Base-by-base conservation (phyloP, 1,140 invertebrate species). In the Spodoptera litura region DNA sequence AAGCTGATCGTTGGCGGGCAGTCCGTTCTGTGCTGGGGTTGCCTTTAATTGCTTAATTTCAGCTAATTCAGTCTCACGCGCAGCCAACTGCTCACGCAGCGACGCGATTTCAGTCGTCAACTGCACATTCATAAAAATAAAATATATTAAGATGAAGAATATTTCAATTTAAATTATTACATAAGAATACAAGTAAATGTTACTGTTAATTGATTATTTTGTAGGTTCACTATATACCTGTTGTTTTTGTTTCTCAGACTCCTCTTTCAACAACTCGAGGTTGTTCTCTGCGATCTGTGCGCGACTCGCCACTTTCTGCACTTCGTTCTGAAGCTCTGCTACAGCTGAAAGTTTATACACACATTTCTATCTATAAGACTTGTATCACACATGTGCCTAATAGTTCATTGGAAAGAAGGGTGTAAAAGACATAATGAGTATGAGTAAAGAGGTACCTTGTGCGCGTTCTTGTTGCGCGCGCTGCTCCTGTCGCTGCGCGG, bases 31-130 rank as follows among this genome's bases (percentile, higher is more conserved):
- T 6, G 89, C 84, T 1, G 92, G 90, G 59, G 85, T 94, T 38
- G 87, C 90, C 75, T 94, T 94, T 74, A 96, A 81, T 82, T 94
- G 91, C 79, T 89, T 92, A 15, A 95, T 79, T 81, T 96, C 95
- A 44, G 91, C 87, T 49, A 91, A 38, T 75, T 92, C 91, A 3
- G 85, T 64, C 66, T 90, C 90, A 5, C 85, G 85, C 2, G 72
- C 79, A 1, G 81, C 78, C 25, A 91, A 59, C 64, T 88, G 87
- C 44, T 92, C 89, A 38, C 80, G 77, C 10, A 92, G 78, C 12
- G 83, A 84, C 6, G 83, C 52, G 6, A 93, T 10, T 74, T 93
- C 91, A 31, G 73, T 83, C 3, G 86, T 85, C 59, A 93, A 66
- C 92, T 93, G 75, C 5, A 80, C 49, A 70, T 27, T n/a, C 20